Evolutionary conservation across 2,113 vertebrate species (phyloP).

Genomic region (Mixornis gularis): DNA sequence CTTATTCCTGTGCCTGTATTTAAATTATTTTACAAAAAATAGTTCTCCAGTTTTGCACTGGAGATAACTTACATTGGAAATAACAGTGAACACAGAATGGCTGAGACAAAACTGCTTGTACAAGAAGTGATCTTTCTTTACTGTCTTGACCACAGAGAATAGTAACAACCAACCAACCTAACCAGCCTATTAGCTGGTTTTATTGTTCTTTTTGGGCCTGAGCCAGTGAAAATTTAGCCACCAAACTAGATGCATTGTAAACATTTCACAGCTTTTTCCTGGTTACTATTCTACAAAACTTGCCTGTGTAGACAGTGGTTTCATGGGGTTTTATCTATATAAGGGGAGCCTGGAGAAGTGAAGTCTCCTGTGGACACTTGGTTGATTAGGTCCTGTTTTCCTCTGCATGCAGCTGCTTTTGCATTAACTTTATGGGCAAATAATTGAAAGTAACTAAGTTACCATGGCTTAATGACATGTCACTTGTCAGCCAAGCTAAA

Average conservation of each 20-base stretch:
- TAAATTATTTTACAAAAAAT: neutral
- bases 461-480: neutral
- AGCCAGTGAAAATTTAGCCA: neutral
- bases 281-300: neutral
- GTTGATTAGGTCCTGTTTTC: neutral
- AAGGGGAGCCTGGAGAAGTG: neutral
- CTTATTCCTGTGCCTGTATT: neutral
- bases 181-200: neutral
- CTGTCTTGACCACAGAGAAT: neutral
- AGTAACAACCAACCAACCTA: neutral
- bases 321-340: neutral
- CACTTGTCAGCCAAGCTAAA: neutral
- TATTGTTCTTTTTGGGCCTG: neutral
- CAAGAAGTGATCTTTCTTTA: neutral
- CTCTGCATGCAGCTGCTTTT: neutral
- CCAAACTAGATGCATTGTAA: neutral
- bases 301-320: neutral
- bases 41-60: neutral
- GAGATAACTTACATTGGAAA: too few species aligned
- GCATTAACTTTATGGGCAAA: neutral
- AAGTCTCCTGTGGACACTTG: neutral
- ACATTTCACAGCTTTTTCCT: neutral
- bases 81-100: neutral
- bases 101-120: neutral
- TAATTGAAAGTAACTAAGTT: constrained; percentile 15